A percentile compares a stretch with the other conserved stretches of the same genome.
Evolutionary conservation across 2,888 invertebrate species (phyloP).

Genomic region (Drosophila kanekoi): DNA sequence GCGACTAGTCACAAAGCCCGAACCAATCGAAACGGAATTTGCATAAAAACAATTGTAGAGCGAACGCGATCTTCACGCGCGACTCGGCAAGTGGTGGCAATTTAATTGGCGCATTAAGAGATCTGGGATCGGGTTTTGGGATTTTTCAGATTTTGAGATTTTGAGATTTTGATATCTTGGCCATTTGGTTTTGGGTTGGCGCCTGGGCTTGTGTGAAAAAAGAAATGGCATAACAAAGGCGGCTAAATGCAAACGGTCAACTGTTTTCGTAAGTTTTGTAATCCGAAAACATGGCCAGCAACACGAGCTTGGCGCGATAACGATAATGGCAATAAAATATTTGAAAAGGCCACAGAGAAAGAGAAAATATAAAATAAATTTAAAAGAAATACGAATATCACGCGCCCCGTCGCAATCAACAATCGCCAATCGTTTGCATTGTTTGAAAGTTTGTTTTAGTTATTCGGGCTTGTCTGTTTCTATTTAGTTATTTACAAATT

Average conservation of each 20-base stretch:
- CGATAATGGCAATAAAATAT: slow-evolving; percentile 56
- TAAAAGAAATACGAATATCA: slow-evolving; percentile 37
- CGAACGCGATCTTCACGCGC: slow-evolving; percentile 21
- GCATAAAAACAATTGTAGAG: slow-evolving; percentile 70
- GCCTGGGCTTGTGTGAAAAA: slow-evolving; percentile 47
- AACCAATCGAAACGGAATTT: slow-evolving; percentile 66
- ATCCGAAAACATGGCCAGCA: slow-evolving; percentile 28
- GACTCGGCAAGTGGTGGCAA: slow-evolving; percentile 58
- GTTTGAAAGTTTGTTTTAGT: slow-evolving; percentile 49
- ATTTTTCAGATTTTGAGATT: slow-evolving; percentile 7
- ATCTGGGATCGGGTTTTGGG: slow-evolving; percentile 15
- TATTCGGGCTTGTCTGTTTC: slow-evolving; percentile 4
- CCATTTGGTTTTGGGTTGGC: slow-evolving; percentile 24
- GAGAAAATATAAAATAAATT: slow-evolving; percentile 16
- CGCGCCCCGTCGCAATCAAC: slow-evolving; percentile 51
- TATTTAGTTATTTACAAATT: slow-evolving; percentile 28
- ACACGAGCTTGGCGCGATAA: slow-evolving; percentile 37
- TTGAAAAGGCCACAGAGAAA: slow-evolving; percentile 23
- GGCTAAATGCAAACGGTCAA: slow-evolving; percentile 51
- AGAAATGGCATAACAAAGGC: slow-evolving; percentile 76
- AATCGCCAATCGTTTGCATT: slow-evolving; percentile 57
- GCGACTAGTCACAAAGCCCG: slow-evolving; percentile 14
- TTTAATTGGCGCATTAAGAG: slow-evolving; percentile 76
- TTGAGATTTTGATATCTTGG: slow-evolving; percentile 5
- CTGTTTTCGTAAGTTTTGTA: slow-evolving; percentile 57